Evolutionary conservation across 2,888 invertebrate species (phyloP).

Genomic region (Spisula solida): DNA sequence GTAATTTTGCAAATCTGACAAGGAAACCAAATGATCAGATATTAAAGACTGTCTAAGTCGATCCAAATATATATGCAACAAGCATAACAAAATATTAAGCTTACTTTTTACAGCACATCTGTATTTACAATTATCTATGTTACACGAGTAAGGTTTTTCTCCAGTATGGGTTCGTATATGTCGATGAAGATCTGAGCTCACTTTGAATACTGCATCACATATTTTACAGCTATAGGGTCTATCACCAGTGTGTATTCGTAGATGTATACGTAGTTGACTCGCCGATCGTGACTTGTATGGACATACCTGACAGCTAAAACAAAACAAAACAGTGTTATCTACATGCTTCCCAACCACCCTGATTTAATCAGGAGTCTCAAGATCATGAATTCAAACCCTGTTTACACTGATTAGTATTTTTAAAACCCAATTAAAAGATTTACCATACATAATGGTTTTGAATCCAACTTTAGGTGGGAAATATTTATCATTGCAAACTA

Average conservation of each 20-base stretch:
- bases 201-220: slow-evolving; percentile 88
- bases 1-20: no score
- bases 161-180: slow-evolving; percentile 88
- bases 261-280: slow-evolving; percentile 88
- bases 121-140: slow-evolving; percentile 84
- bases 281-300: slow-evolving; percentile 88
- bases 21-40: no score
- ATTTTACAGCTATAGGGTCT: slow-evolving; percentile 84
- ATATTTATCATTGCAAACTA: no score
- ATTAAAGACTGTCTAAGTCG: no score
- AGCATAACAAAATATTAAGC: not conserved
- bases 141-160: slow-evolving; percentile 87
- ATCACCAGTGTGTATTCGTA: slow-evolving; percentile 88
- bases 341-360: no score
- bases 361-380: no score
- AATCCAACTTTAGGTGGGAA: no score
- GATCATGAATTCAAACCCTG: no score
- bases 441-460: no score
- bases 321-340: not conserved
- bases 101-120: slow-evolving; percentile 87
- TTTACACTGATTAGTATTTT: no score
- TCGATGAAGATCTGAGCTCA: slow-evolving; percentile 88
- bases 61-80: no score
- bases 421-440: no score
- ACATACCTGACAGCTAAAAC: slow-evolving; percentile 88